These are phyloP conservation scores for Dinoponera quadriceps DNA, from an alignment of 1,140 invertebrate species.

Conservation along the genomic window DNA sequence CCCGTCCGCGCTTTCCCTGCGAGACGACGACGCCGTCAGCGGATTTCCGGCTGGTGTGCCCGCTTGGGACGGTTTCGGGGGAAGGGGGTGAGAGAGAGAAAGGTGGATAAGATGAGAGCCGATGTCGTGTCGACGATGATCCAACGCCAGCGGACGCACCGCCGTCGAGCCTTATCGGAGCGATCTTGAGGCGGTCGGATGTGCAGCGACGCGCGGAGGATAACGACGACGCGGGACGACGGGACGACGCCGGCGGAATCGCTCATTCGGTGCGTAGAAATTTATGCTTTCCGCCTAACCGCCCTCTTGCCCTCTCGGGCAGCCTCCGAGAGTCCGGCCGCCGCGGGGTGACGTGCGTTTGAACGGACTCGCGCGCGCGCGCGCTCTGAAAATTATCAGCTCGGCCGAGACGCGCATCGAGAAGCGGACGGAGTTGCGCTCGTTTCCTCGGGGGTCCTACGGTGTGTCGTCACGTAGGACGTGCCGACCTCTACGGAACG, in stretches of 20 bases:
- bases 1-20: background rate
- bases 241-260: background rate
- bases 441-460: no score
- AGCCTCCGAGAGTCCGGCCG: no score
- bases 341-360: no score
- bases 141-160: background rate
- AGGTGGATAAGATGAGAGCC: conserved; percentile 31
- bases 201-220: conserved; percentile 63
- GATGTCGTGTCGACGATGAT: conserved; percentile 38
- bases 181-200: conserved; percentile 68
- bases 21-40: no score
- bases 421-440: no score
- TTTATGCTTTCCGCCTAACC: background rate
- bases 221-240: conserved; percentile 48
- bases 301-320: no score
- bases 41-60: background rate
- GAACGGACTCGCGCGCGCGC: no score
- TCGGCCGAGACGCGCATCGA: no score
- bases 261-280: conserved; percentile 60
- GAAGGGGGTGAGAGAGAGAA: background rate
- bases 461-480: no score
- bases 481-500: no score
- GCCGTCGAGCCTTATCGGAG: conserved; percentile 11
- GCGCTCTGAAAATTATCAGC: no score
- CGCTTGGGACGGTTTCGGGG: background rate